Evolutionary conservation across 2,797 vertebrate species (phyloP).

Genomic region (Moxostoma hubbsi): DNA sequence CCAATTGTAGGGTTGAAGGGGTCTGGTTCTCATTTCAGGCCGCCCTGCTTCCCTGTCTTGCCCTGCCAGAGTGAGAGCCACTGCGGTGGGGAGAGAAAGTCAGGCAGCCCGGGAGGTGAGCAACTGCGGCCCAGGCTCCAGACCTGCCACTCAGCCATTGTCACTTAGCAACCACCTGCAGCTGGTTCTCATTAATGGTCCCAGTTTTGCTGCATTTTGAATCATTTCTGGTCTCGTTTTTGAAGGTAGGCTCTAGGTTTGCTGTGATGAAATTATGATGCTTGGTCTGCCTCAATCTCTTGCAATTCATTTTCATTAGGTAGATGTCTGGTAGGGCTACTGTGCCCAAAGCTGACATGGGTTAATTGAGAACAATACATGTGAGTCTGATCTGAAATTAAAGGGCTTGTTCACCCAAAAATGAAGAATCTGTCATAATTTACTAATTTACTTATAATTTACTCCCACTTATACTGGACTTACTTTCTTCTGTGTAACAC

Average conservation of each 20-base stretch:
- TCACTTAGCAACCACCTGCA: constrained; percentile 79
- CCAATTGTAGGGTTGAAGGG: constrained; percentile 78
- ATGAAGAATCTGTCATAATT: too few relatives aligned
- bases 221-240: constrained; percentile 68
- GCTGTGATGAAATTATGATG: constrained; percentile 67
- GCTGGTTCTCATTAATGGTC: constrained; percentile 77
- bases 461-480: too few relatives aligned
- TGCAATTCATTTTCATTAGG: constrained; percentile 68
- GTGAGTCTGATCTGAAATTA: constrained; percentile 45
- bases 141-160: constrained; percentile 74
- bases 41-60: constrained; percentile 75
- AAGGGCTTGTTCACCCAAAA: too few relatives aligned
- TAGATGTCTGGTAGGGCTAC: constrained; percentile 43
- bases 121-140: constrained; percentile 67
- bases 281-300: constrained; percentile 58
- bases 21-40: constrained; percentile 85
- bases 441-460: too few relatives aligned
- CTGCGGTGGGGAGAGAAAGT: constrained; percentile 64
- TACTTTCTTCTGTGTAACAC: too few relatives aligned
- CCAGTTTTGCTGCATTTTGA: constrained; percentile 76
- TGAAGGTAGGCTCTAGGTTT: constrained; percentile 65
- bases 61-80: constrained; percentile 76
- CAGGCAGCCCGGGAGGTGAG: constrained; percentile 42
- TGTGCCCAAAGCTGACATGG: constrained; percentile 41
- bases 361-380: constrained; percentile 54